phyloP scores from a whole-genome alignment of 2,888 invertebrate species.

The Acleris laterana region DNA sequence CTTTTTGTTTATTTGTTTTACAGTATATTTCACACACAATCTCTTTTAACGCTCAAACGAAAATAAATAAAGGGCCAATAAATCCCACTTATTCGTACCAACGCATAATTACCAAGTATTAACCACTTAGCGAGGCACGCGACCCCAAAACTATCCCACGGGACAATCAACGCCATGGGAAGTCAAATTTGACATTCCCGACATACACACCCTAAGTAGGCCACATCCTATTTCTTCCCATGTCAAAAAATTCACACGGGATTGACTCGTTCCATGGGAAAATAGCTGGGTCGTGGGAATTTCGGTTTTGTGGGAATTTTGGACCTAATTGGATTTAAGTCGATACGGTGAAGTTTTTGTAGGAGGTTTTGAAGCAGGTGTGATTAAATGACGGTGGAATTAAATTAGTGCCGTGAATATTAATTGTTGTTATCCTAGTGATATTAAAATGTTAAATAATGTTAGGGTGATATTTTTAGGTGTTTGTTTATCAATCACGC shows the following conservation, averaged over 20 bases:
- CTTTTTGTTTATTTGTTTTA: no score
- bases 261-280: conserved; percentile 18
- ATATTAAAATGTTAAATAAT: no score
- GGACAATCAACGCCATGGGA: conserved; percentile 9
- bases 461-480: no score
- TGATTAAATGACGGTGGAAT: neutral
- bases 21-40: no score
- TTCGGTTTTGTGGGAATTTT: conserved; percentile 8
- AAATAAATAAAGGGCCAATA: conserved; percentile 4
- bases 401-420: no score
- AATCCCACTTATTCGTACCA: conserved; percentile 3
- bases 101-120: conserved; percentile 22
- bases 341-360: neutral
- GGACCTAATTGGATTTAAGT: conserved; percentile 6
- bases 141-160: conserved; percentile 14
- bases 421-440: no score
- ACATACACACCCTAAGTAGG: neutral
- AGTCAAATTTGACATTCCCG: conserved; percentile 14
- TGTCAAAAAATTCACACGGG: conserved; percentile 12
- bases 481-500: no score
- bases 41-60: neutral
- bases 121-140: conserved; percentile 31
- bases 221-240: neutral
- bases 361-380: neutral
- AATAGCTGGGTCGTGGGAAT: conserved; percentile 24